Percentiles rank a stretch among this genome's conserved stretches.
phyloP scores from a whole-genome alignment of 2,797 vertebrate genomes.

The Rhabdophis nuchalis region DNA sequence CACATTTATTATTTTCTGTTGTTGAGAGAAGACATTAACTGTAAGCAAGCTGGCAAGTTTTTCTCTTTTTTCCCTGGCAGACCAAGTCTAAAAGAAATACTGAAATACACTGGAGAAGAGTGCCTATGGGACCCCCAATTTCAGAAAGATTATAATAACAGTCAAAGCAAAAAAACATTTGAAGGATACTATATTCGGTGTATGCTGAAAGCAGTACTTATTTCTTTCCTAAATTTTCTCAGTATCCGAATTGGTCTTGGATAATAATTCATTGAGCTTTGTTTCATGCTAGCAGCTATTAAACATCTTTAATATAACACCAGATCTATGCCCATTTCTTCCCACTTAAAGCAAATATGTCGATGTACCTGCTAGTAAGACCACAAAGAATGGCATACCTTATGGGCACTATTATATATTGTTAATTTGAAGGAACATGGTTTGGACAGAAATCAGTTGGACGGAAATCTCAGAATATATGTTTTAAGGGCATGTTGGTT shows the following conservation, averaged over 20 bases:
- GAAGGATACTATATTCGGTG: not conserved
- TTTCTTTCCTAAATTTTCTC: not conserved
- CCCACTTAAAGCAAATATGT: not conserved
- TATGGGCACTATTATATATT: conserved; percentile 23
- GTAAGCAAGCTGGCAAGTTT: not conserved
- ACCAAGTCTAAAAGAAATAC: not conserved
- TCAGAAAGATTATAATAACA: not conserved
- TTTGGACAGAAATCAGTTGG: conserved; percentile 18
- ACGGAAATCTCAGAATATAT: conserved; percentile 22
- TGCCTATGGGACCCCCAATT: not conserved
- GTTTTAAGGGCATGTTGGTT: conserved; percentile 19
- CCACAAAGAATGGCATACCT: conserved; percentile 8
- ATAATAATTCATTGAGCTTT: not conserved
- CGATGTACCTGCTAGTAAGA: not conserved
- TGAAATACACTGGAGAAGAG: not conserved
- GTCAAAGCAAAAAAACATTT: not conserved
- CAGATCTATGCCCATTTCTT: not conserved
- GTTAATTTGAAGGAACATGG: conserved; percentile 23
- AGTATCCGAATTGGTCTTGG: not conserved
- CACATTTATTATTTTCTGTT: not conserved
- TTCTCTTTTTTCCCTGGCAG: not conserved
- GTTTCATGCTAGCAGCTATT: not conserved
- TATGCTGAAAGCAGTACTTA: not conserved
- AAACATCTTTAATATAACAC: not conserved
- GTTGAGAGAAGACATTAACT: not conserved